Conservation (phyloP, 1,140 invertebrate species). For the Diuraphis noxia region DNA sequence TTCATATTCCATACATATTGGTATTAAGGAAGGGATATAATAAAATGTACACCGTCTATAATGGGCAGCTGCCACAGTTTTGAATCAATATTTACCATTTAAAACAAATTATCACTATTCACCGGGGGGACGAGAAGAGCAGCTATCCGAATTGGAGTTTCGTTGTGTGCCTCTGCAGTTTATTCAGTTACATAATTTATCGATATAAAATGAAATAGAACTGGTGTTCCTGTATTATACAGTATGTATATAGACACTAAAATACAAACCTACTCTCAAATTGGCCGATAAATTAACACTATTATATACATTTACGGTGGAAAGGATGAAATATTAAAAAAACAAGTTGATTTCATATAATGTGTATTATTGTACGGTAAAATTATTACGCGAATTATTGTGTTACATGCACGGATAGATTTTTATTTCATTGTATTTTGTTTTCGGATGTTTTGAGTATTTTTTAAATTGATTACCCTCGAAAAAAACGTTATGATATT, state of each 20-base stretch:
- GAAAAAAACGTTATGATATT: neutral
- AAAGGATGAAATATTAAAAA: neutral
- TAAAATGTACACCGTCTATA: neutral
- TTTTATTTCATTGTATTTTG: neutral
- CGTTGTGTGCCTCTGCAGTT: neutral
- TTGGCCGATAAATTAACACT: neutral
- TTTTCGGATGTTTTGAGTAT: neutral
- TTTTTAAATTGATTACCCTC: neutral
- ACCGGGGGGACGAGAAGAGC: neutral
- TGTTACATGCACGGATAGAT: neutral
- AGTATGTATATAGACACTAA: neutral
- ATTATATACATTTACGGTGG: neutral
- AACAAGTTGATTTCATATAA: neutral
- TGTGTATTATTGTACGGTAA: neutral
- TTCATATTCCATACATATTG: neutral
- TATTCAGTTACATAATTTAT: neutral
- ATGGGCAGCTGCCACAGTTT: neutral
- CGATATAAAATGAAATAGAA: conserved; percentile 5
- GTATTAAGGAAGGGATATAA: neutral
- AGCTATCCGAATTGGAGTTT: neutral
- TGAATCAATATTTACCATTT: neutral
- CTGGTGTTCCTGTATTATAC: neutral
- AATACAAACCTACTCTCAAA: neutral
- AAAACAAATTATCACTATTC: conserved; percentile 4
- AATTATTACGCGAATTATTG: neutral